Evolutionary conservation across 2,113 vertebrate species (phyloP), one percentile per base, ranked within the genome.

Genomic region (Zosterops japonicus): DNA sequence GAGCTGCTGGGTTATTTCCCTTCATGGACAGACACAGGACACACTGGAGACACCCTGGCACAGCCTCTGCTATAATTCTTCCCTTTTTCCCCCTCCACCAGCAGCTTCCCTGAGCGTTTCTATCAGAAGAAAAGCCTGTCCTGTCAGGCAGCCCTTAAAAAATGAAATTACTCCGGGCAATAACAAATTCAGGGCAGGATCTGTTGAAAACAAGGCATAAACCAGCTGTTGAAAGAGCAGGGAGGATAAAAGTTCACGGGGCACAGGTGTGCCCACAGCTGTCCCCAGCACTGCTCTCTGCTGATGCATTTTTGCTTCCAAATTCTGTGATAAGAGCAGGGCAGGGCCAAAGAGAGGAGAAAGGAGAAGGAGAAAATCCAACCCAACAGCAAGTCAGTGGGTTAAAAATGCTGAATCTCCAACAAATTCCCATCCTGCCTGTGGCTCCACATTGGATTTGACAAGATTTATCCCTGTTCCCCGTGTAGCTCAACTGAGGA

Each of bases 61-160:
- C 31, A n/a, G 3, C 64, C 36, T 60, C 60, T 75, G 64, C 65
- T 36, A 0, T 46, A 24, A 12, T 28, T 8, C 28, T 8, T 36
- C 5, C 46, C 46, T 19, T 69, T 36, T 39, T 1, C 77, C 70
- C 35, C 39, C 60, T 65, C 50, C 76, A 46, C 11, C 1, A 79
- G 61, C 33, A 82, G 33, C n/a, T 33, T 60, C 50, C 46, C 74
- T 31, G 42, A 35, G 29, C 18, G 39, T n/a, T 94, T 69, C 82
- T 61, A 14, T 24, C 46, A 61, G 74, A 53, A 91, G 55, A 87
- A 85, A 90, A 93, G 36, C 78, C 85, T 65, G 87, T 50, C 70
- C 84, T 76, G 79, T 57, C 90, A 93, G 49, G 53, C 61, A 91
- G 71, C 82, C 70, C 50, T 65, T 90, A 77, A 76, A 93, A 93